Conservation (phyloP, 2,113 vertebrate species). For the Taurulus bubalis region DNA sequence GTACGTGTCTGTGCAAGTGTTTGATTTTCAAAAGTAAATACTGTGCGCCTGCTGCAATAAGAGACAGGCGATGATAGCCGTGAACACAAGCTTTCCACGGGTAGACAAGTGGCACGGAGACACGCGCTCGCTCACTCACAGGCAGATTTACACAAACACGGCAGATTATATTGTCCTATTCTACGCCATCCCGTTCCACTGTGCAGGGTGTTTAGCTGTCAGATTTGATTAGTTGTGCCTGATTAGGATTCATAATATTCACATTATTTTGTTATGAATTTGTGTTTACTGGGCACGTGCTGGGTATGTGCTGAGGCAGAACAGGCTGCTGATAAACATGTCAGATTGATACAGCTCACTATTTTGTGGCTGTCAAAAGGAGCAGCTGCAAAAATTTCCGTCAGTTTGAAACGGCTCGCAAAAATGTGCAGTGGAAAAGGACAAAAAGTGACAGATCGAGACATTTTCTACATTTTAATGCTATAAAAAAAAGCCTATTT, state of each 20-base stretch:
- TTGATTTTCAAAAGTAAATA: background rate
- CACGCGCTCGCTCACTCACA: background rate
- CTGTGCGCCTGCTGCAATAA: conserved; percentile 9
- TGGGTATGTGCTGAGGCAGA: conserved; percentile 43
- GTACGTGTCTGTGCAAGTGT: background rate
- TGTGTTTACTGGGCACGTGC: conserved; percentile 46
- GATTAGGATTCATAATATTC: conserved; percentile 69
- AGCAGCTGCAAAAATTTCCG: conserved; percentile 46
- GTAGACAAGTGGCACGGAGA: conserved; percentile 36
- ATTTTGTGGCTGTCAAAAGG: conserved; percentile 46
- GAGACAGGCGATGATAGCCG: conserved; percentile 2
- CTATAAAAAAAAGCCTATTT: no score
- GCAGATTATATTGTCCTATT: conserved; percentile 41
- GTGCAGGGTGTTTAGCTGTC: conserved; percentile 54
- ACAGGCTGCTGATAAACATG: conserved; percentile 56
- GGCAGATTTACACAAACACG: conserved; percentile 28
- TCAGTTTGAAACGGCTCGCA: background rate
- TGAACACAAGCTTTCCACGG: conserved; percentile 54
- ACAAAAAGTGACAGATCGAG: background rate
- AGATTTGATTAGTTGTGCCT: conserved; percentile 61
- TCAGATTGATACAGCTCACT: conserved; percentile 49
- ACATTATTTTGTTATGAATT: conserved; percentile 63
- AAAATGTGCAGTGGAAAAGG: background rate
- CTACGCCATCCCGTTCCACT: conserved; percentile 35
- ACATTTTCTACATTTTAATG: no score